These are phyloP conservation scores for Scaeva pyrastri DNA, from an alignment of 2,888 invertebrate species.

Conservation along the genomic window DNA sequence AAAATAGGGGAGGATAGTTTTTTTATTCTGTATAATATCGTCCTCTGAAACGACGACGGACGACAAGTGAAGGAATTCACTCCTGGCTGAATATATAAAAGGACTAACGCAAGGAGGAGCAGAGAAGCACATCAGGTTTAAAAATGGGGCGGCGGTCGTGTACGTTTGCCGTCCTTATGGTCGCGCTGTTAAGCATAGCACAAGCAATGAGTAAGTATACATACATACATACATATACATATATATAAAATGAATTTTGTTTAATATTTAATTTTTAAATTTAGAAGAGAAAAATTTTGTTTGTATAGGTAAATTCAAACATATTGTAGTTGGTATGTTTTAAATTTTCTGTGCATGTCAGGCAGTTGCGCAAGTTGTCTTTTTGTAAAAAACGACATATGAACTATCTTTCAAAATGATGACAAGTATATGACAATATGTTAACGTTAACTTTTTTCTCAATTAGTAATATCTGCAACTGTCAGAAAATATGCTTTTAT, in stretches of 20 bases:
- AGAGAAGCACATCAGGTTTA: conserved; percentile 61
- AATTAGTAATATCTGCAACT: too few species aligned
- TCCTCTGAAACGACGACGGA: background rate
- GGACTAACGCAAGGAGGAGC: conserved; percentile 48
- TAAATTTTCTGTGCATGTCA: too few species aligned
- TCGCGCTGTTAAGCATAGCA: conserved; percentile 81
- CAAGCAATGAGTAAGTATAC: conserved; percentile 82
- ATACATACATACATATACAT: too few species aligned
- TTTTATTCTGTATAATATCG: conserved; percentile 3
- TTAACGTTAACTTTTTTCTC: too few species aligned
- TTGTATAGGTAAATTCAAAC: background rate
- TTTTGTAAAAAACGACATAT: too few species aligned
- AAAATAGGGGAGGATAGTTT: conserved; percentile 57
- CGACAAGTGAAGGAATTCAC: conserved; percentile 56
- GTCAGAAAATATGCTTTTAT: too few species aligned
- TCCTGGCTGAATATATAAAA: conserved; percentile 63
- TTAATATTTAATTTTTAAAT: conserved; percentile 35
- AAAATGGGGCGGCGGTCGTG: conserved; percentile 83
- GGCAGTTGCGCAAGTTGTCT: too few species aligned
- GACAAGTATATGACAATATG: too few species aligned
- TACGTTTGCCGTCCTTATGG: conserved; percentile 82
- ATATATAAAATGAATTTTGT: background rate
- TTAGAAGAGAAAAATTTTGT: background rate
- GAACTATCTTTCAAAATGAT: too few species aligned
- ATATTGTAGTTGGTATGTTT: too few species aligned